phyloP scores from a whole-genome alignment of 2,797 vertebrate species.

The Parotocinclus haroldoi region DNA sequence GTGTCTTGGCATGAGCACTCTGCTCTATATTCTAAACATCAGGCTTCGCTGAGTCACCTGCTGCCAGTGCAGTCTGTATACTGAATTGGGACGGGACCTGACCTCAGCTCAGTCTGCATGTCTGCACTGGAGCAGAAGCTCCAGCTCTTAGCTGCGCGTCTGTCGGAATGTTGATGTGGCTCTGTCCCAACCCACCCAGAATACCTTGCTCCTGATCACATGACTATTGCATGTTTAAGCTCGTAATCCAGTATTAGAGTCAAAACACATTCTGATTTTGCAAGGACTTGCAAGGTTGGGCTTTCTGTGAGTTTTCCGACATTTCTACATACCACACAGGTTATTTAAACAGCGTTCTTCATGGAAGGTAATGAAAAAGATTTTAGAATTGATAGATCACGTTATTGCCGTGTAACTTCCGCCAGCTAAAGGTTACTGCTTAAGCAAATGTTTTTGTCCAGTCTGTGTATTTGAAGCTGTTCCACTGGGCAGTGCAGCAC shows the following conservation, averaged over 20 bases:
- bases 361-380: not conserved
- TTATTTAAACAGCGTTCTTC: not conserved
- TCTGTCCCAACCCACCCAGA: no score
- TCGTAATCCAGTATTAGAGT: not conserved
- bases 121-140: not conserved
- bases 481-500: no score
- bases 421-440: no score
- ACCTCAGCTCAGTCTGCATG: slow-evolving; percentile 5
- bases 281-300: not conserved
- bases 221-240: no score
- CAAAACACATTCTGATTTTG: no score
- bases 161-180: not conserved
- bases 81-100: slow-evolving; percentile 16
- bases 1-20: slow-evolving; percentile 36
- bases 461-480: no score
- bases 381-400: no score
- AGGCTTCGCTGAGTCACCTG: slow-evolving; percentile 37
- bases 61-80: slow-evolving; percentile 15
- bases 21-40: slow-evolving; percentile 19
- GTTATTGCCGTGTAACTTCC: no score
- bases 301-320: not conserved
- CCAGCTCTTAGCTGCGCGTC: not conserved
- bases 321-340: not conserved
- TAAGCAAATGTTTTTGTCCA: no score
- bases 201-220: no score